Evolutionary conservation across 2,888 invertebrate species (phyloP), one percentile per base, ranked within the genome.

Genomic region (Linyphia triangularis): DNA sequence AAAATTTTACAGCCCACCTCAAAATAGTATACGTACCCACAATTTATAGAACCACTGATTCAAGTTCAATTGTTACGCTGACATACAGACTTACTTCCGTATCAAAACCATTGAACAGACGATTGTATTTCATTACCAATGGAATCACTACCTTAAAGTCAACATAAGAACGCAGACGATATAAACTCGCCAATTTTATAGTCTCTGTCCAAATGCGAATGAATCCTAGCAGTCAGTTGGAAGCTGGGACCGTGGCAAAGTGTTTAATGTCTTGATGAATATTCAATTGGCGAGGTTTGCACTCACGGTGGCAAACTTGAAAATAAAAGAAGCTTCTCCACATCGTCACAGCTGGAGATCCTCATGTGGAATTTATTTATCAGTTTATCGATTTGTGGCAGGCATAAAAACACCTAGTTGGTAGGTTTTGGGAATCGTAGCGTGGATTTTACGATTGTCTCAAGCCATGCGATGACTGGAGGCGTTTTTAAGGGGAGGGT

Each of bases 251-350:
- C 24, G 59, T 7, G 30, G 57, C 24, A 70, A 81, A 81, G 72
- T 59, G 70, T 63, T 83, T 73, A 78, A 65, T 43, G 63, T 57
- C 9, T 26, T 43, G 33, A 83, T 83, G 83, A 83, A 83, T 83
- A 83, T 83, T 83, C 83, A 83, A 51, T 40, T 51, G 51, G 51
- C n/a, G 51, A 51, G 16, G 51, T n/a, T 51, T 37, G 10, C 61
- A 59, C 63, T 61, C 61, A 40, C 51, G n/a, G 73, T 83, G 73
- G 73, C 72, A n/a, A 83, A 40, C 83, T 83, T 83, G 16, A 83
- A 28, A 61, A 63, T 28, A 51, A 61, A 43, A 24, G 33, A 28
- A 26, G 61, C 61, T 65, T 65, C 73, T 63, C 83, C 51, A 51
- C 63, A 26, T 51, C 13, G 19, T 30, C 73, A 19, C 83, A 26